Conservation (phyloP, 23 tunicate genomes). For the Aplidium turbinatum region DNA sequence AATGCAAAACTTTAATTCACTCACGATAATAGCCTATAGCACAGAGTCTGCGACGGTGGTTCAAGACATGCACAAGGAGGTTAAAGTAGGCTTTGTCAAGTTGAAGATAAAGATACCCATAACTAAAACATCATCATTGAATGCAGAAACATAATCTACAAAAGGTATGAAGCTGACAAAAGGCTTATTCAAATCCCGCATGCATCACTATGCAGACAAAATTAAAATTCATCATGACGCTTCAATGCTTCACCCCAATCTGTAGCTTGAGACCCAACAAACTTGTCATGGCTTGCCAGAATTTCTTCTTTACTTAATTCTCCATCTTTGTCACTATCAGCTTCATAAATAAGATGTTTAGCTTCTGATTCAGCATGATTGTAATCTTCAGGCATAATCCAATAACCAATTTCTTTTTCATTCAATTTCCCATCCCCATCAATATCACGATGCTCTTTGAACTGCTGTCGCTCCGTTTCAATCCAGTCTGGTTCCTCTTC, state of each 20-base stretch:
- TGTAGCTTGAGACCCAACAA: slow-evolving; percentile 95
- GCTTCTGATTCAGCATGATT: slow-evolving; percentile 85
- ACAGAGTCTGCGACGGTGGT: too few relatives aligned
- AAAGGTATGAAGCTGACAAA: too few relatives aligned
- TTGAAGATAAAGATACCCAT: background rate
- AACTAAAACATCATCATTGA: background rate
- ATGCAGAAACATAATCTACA: too few relatives aligned
- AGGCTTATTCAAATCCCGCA: too few relatives aligned
- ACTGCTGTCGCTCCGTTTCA: slow-evolving; percentile 73
- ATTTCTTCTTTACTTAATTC: slow-evolving; percentile 75
- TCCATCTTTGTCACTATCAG: slow-evolving; percentile 75
- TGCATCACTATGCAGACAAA: too few relatives aligned
- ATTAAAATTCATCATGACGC: slow-evolving; percentile 96
- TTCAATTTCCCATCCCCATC: slow-evolving; percentile 81
- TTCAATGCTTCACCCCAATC: slow-evolving; percentile 97
- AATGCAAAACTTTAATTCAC: too few relatives aligned
- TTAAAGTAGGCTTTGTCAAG: background rate
- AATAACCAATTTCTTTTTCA: slow-evolving; percentile 68
- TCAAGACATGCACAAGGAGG: too few relatives aligned
- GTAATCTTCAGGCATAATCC: slow-evolving; percentile 91
- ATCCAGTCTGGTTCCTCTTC: slow-evolving; percentile 97
- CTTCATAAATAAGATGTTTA: slow-evolving; percentile 74
- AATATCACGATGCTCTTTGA: slow-evolving; percentile 53
- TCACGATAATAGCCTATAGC: too few relatives aligned
- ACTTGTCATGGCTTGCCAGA: slow-evolving; percentile 66